Evolutionary conservation across 2,113 vertebrate genomes (phyloP).

Genomic region (Pristiophorus japonicus): DNA sequence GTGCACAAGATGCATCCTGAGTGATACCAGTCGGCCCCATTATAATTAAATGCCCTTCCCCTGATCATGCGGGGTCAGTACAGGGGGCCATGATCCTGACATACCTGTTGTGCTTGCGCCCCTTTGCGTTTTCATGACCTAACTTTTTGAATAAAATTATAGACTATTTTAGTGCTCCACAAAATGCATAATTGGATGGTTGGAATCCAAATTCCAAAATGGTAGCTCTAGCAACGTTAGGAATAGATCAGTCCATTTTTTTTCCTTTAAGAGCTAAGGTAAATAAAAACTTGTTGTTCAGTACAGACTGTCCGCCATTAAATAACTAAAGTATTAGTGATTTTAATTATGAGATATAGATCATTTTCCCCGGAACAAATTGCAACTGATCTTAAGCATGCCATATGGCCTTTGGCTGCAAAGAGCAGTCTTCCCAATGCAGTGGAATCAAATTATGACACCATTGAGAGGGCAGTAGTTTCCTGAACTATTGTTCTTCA

Average conservation of each 20-base stretch:
- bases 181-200: background rate
- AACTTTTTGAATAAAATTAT: background rate
- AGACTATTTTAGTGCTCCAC: background rate
- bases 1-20: background rate
- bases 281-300: background rate
- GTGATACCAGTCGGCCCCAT: background rate
- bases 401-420: background rate
- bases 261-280: background rate
- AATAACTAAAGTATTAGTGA: background rate
- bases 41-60: background rate
- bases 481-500: background rate
- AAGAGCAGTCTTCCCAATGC: background rate
- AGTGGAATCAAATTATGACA: background rate
- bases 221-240: background rate
- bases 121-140: background rate
- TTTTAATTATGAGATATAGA: conserved; percentile 27
- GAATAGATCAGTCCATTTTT: background rate
- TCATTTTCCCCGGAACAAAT: background rate
- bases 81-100: background rate
- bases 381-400: background rate
- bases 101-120: background rate
- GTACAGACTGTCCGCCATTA: background rate
- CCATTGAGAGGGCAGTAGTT: background rate
- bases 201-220: background rate
- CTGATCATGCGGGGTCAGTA: background rate